Conservation (phyloP, 2,888 invertebrate genomes). For the Hydropsyche betteni region DNA sequence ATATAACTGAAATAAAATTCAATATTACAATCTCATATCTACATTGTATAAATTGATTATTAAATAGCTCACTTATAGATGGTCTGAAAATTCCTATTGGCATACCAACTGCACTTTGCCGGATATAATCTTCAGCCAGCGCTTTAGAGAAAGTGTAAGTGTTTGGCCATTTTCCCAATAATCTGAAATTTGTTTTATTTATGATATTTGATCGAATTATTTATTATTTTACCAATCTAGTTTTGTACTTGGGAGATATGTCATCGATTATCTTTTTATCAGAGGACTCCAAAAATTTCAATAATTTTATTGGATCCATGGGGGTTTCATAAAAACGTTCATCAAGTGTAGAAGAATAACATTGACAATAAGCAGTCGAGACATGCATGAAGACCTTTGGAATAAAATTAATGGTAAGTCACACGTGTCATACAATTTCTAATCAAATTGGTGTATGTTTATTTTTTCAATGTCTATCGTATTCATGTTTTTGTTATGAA, state of each 20-base stretch:
- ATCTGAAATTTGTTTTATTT: constrained; percentile 57
- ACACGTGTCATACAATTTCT: neutral
- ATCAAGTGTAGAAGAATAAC: constrained; percentile 67
- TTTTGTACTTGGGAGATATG: constrained; percentile 65
- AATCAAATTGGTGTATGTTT: too few relatives aligned
- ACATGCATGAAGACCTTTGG: constrained; percentile 76
- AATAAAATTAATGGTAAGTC: constrained; percentile 6
- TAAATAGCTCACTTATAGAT: constrained; percentile 70
- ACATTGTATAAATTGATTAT: neutral
- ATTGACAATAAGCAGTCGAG: constrained; percentile 84
- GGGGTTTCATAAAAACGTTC: constrained; percentile 73
- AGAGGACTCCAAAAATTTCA: constrained; percentile 62
- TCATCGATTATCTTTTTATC: constrained; percentile 62
- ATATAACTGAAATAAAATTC: constrained; percentile 62
- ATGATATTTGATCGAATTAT: neutral
- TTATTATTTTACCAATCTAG: neutral
- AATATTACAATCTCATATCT: neutral
- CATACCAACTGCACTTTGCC: constrained; percentile 67
- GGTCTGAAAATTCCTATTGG: constrained; percentile 84
- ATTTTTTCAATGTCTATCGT: too few relatives aligned
- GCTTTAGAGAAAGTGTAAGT: constrained; percentile 90
- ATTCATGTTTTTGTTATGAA: too few relatives aligned
- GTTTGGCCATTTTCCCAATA: constrained; percentile 79
- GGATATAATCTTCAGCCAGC: constrained; percentile 77
- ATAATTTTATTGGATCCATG: constrained; percentile 64